phyloP scores from a whole-genome alignment of 2,888 invertebrate species.

The Tethea ocularis region DNA sequence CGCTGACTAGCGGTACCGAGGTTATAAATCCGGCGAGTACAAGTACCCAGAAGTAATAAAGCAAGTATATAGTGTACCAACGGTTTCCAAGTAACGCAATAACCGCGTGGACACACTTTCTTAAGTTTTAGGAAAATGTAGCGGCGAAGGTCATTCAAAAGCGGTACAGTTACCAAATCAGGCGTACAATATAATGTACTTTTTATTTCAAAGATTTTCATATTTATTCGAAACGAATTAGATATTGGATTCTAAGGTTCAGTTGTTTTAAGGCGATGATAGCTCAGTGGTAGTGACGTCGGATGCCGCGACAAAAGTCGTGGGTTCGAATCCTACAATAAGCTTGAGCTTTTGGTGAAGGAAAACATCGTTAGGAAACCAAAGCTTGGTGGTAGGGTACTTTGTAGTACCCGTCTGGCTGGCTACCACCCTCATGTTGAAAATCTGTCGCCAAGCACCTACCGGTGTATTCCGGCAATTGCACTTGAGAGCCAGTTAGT shows the following conservation, averaged over 20 bases:
- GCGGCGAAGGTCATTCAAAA: neutral
- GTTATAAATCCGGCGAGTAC: neutral
- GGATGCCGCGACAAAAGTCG: too few relatives aligned
- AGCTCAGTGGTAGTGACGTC: too few relatives aligned
- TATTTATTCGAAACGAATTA: neutral
- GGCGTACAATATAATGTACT: neutral
- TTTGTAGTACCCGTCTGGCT: too few relatives aligned
- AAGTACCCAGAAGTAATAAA: constrained; percentile 4
- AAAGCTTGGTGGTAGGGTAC: too few relatives aligned
- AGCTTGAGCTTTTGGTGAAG: too few relatives aligned
- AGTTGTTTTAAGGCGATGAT: too few relatives aligned
- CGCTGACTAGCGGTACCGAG: neutral
- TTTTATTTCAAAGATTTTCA: neutral
- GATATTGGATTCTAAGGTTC: neutral
- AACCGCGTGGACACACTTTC: constrained; percentile 24
- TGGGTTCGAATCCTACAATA: too few relatives aligned
- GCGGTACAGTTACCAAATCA: neutral
- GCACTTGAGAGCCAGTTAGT: too few relatives aligned
- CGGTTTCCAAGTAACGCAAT: constrained; percentile 20
- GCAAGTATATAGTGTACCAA: constrained; percentile 1
- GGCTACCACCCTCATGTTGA: too few relatives aligned
- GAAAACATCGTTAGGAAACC: too few relatives aligned
- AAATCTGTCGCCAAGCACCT: too few relatives aligned
- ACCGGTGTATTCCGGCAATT: too few relatives aligned
- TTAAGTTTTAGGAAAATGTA: constrained; percentile 20